Conservation (phyloP, 2,888 invertebrate species). For the Peribatodes rhomboidaria region DNA sequence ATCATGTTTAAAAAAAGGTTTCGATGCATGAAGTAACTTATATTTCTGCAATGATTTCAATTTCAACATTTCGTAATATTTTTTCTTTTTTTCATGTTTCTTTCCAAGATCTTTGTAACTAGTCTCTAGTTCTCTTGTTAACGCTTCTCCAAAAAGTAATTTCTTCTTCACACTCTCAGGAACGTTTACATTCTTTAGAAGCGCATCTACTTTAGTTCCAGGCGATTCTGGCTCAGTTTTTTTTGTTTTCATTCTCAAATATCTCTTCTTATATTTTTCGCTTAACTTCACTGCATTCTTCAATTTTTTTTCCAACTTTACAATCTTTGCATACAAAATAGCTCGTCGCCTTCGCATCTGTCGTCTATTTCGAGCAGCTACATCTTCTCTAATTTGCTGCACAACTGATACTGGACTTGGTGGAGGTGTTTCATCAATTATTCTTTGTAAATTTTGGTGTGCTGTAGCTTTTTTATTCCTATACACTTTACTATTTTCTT, state of each 20-base stretch:
- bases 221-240: conserved; percentile 33
- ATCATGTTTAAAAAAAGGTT: conserved; percentile 1
- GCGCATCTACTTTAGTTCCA: conserved; percentile 23
- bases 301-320: conserved; percentile 40
- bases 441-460: conserved; percentile 33
- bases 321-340: conserved; percentile 41
- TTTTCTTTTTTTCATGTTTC: conserved; percentile 41
- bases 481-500: conserved; percentile 43
- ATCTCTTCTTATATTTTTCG: conserved; percentile 40
- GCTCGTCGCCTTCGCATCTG: conserved; percentile 38
- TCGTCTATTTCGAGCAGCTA: conserved; percentile 39
- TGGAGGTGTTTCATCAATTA: conserved; percentile 36
- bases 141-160: conserved; percentile 41
- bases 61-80: conserved; percentile 42
- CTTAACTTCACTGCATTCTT: conserved; percentile 4
- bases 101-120: conserved; percentile 40
- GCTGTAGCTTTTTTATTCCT: conserved; percentile 40
- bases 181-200: conserved; percentile 38
- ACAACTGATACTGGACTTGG: conserved; percentile 30
- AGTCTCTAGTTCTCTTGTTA: conserved; percentile 38
- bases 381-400: conserved; percentile 20
- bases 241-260: conserved; percentile 35
- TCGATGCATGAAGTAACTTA: conserved; percentile 3
- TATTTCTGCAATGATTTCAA: conserved; percentile 13
- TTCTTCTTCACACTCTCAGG: conserved; percentile 38